Percentiles rank a stretch among this genome's conserved stretches.
These are phyloP conservation scores for Myocastor coypus DNA, from an alignment of 2,113 vertebrate species.

Conservation along the genomic window DNA sequence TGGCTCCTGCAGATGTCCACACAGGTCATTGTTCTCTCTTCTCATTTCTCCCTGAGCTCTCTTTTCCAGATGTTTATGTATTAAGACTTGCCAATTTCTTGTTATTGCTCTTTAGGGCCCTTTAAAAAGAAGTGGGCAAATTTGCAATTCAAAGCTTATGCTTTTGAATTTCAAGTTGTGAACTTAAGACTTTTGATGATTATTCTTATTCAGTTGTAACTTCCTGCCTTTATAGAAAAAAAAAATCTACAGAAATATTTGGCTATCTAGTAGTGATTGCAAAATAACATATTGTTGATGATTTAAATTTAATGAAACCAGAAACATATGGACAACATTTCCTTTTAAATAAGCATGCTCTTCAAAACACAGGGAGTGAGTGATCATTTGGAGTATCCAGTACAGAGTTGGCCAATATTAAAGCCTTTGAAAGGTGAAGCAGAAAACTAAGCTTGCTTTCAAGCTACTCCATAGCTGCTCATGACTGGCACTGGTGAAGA, in stretches of 20 bases:
- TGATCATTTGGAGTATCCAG: not conserved
- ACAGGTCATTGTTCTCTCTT: not conserved
- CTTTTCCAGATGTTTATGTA: constrained; percentile 51
- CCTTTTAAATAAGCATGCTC: constrained; percentile 27
- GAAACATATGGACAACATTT: constrained; percentile 65
- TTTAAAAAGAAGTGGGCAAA: constrained; percentile 45
- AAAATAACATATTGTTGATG: constrained; percentile 54
- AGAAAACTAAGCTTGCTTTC: not conserved
- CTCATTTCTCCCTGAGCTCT: not conserved
- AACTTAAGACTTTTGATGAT: constrained; percentile 53
- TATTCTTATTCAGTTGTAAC: constrained; percentile 38
- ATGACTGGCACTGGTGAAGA: no score
- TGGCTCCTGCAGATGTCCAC: not conserved
- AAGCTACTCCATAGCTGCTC: not conserved
- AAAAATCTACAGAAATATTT: constrained; percentile 49
- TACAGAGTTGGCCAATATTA: not conserved
- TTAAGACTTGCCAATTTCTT: constrained; percentile 14
- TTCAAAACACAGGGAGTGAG: constrained; percentile 19
- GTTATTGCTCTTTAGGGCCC: constrained; percentile 32
- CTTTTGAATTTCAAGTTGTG: constrained; percentile 57
- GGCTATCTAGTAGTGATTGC: constrained; percentile 48
- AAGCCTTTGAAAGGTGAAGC: not conserved
- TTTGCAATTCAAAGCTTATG: constrained; percentile 49
- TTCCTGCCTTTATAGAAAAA: constrained; percentile 7
- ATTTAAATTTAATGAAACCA: constrained; percentile 35